Percentiles rank a stretch among this genome's conserved stretches.
Evolutionary conservation across 2,888 invertebrate genomes (phyloP).

Genomic region (Tenthredo scrophulariae): DNA sequence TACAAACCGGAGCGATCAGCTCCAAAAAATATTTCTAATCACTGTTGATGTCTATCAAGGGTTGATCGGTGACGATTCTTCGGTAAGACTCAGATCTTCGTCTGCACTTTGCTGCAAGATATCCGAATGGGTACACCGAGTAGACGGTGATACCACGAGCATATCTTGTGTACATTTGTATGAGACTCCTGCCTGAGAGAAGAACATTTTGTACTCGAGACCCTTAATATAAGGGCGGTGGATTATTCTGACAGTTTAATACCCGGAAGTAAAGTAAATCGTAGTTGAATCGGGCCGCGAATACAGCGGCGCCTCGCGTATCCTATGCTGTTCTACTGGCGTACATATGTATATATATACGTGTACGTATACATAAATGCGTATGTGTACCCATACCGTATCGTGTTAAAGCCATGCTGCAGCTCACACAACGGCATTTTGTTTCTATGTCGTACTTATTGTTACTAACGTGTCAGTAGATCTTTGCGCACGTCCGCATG

Average conservation of each 20-base stretch:
- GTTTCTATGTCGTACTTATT: conserved; percentile 40
- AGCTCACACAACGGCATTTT: conserved; percentile 16
- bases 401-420: background rate
- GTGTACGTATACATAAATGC: background rate
- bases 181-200: conserved; percentile 51
- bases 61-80: background rate
- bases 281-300: conserved; percentile 25
- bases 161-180: background rate
- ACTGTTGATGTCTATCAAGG: background rate
- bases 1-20: no score
- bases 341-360: background rate
- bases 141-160: background rate
- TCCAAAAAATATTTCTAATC: no score
- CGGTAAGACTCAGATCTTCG: background rate
- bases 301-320: background rate
- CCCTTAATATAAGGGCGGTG: conserved; percentile 71
- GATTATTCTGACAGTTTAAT: conserved; percentile 74
- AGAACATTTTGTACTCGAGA: conserved; percentile 68
- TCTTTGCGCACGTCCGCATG: conserved; percentile 9
- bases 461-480: conserved; percentile 20
- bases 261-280: conserved; percentile 73
- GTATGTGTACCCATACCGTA: background rate
- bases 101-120: background rate
- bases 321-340: background rate
- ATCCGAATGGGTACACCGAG: background rate